Base-by-base conservation (phyloP, 1,140 invertebrate species). In the Tachypleus tridentatus region DNA sequence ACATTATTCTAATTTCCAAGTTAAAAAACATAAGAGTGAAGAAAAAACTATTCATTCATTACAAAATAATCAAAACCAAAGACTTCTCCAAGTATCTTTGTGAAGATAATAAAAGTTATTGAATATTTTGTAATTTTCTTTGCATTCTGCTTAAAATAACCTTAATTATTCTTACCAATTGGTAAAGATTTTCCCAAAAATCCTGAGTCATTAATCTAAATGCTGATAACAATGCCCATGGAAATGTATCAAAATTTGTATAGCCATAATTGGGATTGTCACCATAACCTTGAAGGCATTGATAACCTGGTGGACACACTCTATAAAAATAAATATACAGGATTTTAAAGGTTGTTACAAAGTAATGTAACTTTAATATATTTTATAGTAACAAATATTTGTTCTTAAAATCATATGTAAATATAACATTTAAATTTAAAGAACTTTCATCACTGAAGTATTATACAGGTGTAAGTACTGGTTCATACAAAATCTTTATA, bases 171-270 rank as follows among this genome's bases (percentile, higher is more conserved):
- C 67, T 58, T 58, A 69, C 84, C 83, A 95, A 80, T 82, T 97
- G 92, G 80, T 98, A 98, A 70, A 98, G 82, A 80, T 93, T 94
- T 80, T 98, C 95, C 96, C 95, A 98, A 77, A 88, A 96, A 81
- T 98, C 95, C 78, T 98, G 95, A 47, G 94, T 98, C 93, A 98
- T 97, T 60, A 98, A 83, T 74, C 95, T 85, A 81, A 98, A 98
- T 59, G 94, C 91, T 69, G 91, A 94, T 63, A 98, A 83, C 73
- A 98, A 86, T 54, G 94, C 93, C 91, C 93, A 97, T 63, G 91
- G 93, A 77, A 98, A 98, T 57, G 91, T 94, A 80, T 98, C 95
- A 78, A 97, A 98, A 80, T 89, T 97, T 67, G 95, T 98, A 77
- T 93, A 98, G 59, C 89, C 92, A 74, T 94, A 96, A 80, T 98